Evolutionary conservation across 2,797 vertebrate genomes (phyloP), one percentile per base, ranked within the genome.

Genomic region (Gallinago solitaria): DNA sequence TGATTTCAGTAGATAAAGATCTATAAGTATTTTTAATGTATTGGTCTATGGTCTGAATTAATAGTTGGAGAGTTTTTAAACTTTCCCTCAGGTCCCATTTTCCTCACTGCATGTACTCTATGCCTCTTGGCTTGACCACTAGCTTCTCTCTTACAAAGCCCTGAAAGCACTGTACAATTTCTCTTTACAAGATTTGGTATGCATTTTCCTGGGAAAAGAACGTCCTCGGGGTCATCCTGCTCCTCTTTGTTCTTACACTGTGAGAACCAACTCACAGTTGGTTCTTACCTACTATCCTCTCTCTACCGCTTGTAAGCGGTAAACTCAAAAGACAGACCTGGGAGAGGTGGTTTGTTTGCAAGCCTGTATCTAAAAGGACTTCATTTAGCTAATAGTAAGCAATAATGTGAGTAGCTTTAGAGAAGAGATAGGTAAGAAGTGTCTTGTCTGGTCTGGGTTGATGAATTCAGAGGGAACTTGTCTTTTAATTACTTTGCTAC

Each of bases 401-500:
- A 82, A 59, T 61, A 51, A 53, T n/a, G 9, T n/a, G 61, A 78
- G 47, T 63, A 45, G 83, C 70, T 84, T 69, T 16, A 59, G 77
- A 59, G 54, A 88, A 50, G 67, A 89, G 59, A 45, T 27, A 63
- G 51, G 59, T 79, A 76, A 82, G 41, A 95, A 85, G 27, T 20
- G n/a, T 10, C 59, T 79, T 79, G 24, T 5, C 2, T 77, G 25
- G 12, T 68, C 33, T 54, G 35, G 35, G 68, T 65, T 89, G 80
- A 79, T 54, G 43, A 93, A 84, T 80, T 92, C n/a, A 59, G 54
- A 92, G 78, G 32, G 69, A 85, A 78, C 85, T 85, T 83, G 33
- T 74, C 48, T 87, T 87, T 83, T 85, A 85, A 94, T 65, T 92
- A 64, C 73, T 92, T 89, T 43, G 11, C 37, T 95, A 9, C 75